phyloP scores from a whole-genome alignment of 1,140 invertebrate species.

The Neoseiulus cucumeris region DNA sequence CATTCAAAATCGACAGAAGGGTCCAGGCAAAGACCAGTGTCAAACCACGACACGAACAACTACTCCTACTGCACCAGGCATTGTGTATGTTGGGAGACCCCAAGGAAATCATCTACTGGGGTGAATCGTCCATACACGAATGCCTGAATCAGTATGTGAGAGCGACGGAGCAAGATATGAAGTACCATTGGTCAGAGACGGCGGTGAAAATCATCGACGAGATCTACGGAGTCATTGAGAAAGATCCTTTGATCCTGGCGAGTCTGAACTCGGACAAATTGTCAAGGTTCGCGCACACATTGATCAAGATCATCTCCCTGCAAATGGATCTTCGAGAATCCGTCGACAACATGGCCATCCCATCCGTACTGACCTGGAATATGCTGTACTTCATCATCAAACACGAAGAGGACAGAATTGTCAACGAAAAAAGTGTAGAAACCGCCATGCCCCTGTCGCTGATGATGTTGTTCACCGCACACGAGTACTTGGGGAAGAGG shows the following conservation, averaged over 20 bases:
- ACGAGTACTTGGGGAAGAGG: conserved; percentile 57
- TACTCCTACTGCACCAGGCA: not conserved
- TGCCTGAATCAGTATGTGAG: conserved; percentile 24
- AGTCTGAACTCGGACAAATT: conserved; percentile 20
- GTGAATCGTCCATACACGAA: conserved; percentile 41
- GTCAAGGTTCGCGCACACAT: conserved; percentile 45
- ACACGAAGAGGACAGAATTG: conserved; percentile 19
- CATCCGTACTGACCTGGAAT: conserved; percentile 55
- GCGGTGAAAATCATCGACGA: conserved; percentile 44
- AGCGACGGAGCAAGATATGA: conserved; percentile 17
- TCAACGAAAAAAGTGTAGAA: not conserved
- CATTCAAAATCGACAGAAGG: conserved; percentile 14
- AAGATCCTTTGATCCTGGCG: conserved; percentile 29
- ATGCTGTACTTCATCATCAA: conserved; percentile 51
- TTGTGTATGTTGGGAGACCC: conserved; percentile 16
- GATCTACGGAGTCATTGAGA: conserved; percentile 34
- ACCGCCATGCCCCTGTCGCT: conserved; percentile 40
- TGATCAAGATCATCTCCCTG: conserved; percentile 49
- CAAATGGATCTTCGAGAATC: conserved; percentile 40
- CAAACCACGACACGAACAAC: conserved; percentile 1
- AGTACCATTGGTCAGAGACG: conserved; percentile 28
- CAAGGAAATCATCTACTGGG: conserved; percentile 50
- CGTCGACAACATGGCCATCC: conserved; percentile 42
- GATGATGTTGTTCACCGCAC: conserved; percentile 54
- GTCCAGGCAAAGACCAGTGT: not conserved